These are phyloP conservation scores for Leptocoma aspasia DNA, from an alignment of 2,113 vertebrate genomes.

Conservation along the genomic window DNA sequence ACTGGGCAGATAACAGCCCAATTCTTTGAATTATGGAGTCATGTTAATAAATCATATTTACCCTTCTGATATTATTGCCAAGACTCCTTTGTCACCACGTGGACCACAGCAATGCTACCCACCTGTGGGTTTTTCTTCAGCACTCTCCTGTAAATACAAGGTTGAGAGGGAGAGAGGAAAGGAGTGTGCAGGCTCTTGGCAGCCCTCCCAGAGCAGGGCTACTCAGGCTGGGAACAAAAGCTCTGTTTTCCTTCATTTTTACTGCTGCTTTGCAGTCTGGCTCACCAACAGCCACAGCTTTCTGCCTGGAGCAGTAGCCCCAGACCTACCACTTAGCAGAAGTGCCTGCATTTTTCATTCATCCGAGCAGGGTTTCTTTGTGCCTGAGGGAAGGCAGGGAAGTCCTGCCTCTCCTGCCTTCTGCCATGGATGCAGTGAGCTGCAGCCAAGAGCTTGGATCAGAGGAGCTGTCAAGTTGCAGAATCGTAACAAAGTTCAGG, in stretches of 20 bases:
- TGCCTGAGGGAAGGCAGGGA: not conserved
- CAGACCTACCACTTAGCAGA: not conserved
- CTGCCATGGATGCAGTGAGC: not conserved
- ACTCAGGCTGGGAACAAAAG: not conserved
- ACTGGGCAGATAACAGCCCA: too few species aligned
- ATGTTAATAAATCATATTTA: too few species aligned
- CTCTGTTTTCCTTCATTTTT: slow-evolving; percentile 22
- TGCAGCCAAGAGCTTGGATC: not conserved
- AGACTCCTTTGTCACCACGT: too few species aligned
- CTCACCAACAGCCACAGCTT: not conserved
- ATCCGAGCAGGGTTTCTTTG: not conserved
- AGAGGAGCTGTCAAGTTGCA: not conserved
- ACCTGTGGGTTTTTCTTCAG: not conserved
- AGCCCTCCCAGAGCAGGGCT: not conserved
- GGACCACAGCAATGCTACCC: too few species aligned
- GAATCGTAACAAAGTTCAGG: not conserved
- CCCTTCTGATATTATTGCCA: too few species aligned
- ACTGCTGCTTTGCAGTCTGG: not conserved
- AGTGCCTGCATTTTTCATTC: not conserved
- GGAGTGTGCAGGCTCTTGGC: not conserved
- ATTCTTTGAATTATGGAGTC: too few species aligned
- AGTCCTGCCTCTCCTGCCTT: not conserved
- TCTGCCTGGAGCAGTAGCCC: not conserved
- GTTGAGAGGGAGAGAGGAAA: not conserved
- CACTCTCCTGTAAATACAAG: not conserved